Conservation (phyloP, 2,888 invertebrate genomes). For the Rotaria magnacalcarata region DNA sequence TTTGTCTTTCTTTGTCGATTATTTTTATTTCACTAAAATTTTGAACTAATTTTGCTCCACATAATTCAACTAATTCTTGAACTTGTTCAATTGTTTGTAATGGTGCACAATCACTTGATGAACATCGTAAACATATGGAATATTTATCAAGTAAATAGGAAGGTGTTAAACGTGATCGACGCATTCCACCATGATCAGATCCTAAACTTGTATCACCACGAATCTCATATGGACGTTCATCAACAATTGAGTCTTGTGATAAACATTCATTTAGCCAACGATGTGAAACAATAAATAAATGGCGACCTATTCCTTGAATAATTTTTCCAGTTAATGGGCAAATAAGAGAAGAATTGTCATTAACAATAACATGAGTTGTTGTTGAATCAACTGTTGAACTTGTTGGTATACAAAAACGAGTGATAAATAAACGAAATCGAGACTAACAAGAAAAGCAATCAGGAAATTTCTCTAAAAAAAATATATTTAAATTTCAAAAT, state of each 20-base stretch:
- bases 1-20: not conserved
- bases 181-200: slow-evolving; percentile 3
- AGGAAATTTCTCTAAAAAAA: no score
- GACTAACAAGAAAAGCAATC: not conserved
- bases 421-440: not conserved
- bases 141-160: not conserved
- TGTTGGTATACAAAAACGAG: not conserved
- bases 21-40: not conserved
- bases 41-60: not conserved
- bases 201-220: slow-evolving; percentile 28
- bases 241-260: not conserved
- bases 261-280: slow-evolving; percentile 28
- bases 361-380: not conserved
- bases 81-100: not conserved
- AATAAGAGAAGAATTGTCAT: not conserved
- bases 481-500: not conserved
- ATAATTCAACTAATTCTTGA: slow-evolving; percentile 14
- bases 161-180: not conserved
- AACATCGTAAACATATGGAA: not conserved
- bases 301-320: slow-evolving; percentile 15
- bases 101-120: not conserved
- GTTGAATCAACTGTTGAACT: not conserved
- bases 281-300: slow-evolving; percentile 34
- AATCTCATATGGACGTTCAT: slow-evolving; percentile 20
- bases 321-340: slow-evolving; percentile 34